Percentiles rank a stretch among this genome's conserved stretches.
Evolutionary conservation across 1,140 invertebrate species (phyloP).

Genomic region (Neodiprion fabricii): DNA sequence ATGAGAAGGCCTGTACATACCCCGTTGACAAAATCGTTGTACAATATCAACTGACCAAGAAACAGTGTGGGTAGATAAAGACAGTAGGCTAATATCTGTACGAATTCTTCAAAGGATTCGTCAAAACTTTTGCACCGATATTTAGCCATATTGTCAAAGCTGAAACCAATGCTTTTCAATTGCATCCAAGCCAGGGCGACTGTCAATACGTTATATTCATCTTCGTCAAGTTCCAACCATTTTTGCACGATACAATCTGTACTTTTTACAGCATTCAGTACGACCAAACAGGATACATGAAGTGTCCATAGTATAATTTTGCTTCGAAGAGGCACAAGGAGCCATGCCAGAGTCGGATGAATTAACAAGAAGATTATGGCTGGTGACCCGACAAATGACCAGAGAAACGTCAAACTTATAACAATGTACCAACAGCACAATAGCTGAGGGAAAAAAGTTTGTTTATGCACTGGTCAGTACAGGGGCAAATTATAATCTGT

Average conservation of each 20-base stretch:
- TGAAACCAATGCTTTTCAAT: conserved; percentile 64
- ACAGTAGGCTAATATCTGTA: conserved; percentile 71
- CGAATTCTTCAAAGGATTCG: conserved; percentile 48
- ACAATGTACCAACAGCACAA: conserved; percentile 48
- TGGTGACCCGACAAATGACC: conserved; percentile 42
- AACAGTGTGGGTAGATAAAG: conserved; percentile 83
- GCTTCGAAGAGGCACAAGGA: conserved; percentile 44
- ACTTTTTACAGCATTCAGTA: conserved; percentile 50
- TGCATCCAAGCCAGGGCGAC: conserved; percentile 64
- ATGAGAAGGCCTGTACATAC: conserved; percentile 50
- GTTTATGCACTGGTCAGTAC: too few species aligned
- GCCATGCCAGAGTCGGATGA: conserved; percentile 50
- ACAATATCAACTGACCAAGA: conserved; percentile 80
- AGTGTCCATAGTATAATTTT: conserved; percentile 50
- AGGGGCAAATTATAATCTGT: too few species aligned
- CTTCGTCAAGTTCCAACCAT: conserved; percentile 39
- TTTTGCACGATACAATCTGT: conserved; percentile 42
- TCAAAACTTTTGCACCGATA: conserved; percentile 37
- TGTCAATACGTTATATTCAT: conserved; percentile 54
- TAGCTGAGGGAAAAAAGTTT: conserved; percentile 36
- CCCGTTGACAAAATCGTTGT: conserved; percentile 68
- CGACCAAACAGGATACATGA: conserved; percentile 45
- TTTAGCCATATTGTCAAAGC: conserved; percentile 55
- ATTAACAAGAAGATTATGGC: conserved; percentile 46
- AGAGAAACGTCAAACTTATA: conserved; percentile 44